These are phyloP conservation scores for Ariolimax columbianus DNA, from an alignment of 2,888 invertebrate genomes.

Conservation along the genomic window DNA sequence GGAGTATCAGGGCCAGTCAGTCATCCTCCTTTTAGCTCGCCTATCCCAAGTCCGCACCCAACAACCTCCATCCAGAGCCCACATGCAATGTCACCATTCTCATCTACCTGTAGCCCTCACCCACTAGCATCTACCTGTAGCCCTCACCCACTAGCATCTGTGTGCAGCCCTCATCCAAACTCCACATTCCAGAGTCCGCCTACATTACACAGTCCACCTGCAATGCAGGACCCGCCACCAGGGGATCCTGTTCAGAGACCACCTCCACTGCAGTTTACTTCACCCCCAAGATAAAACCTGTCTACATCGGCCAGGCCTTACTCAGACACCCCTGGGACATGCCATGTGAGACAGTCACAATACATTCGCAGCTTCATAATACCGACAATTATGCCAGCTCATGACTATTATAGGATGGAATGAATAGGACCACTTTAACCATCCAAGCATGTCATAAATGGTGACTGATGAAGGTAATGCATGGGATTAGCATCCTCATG, in stretches of 20 bases:
- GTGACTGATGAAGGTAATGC: too few relatives aligned
- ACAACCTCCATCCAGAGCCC: conserved; percentile 15
- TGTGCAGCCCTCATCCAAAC: conserved; percentile 12
- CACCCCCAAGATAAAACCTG: background rate
- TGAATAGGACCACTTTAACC: too few relatives aligned
- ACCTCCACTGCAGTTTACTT: background rate
- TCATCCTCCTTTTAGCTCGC: conserved; percentile 21
- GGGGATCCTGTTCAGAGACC: background rate
- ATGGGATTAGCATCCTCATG: too few relatives aligned
- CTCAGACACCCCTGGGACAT: background rate
- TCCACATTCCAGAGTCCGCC: conserved; percentile 4
- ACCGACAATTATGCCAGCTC: too few relatives aligned
- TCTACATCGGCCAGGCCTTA: background rate
- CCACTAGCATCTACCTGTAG: background rate
- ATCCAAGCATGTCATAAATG: too few relatives aligned
- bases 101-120: background rate
- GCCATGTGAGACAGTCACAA: too few relatives aligned
- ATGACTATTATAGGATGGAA: too few relatives aligned
- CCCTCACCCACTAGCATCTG: conserved; percentile 6
- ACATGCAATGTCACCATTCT: background rate
- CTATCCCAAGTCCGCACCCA: conserved; percentile 23
- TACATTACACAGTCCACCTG: conserved; percentile 6
- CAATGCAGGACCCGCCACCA: background rate
- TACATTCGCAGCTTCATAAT: too few relatives aligned
- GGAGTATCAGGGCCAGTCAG: background rate